Conservation (phyloP, 2,797 vertebrate genomes). For the Myripristis jacobus region DNA sequence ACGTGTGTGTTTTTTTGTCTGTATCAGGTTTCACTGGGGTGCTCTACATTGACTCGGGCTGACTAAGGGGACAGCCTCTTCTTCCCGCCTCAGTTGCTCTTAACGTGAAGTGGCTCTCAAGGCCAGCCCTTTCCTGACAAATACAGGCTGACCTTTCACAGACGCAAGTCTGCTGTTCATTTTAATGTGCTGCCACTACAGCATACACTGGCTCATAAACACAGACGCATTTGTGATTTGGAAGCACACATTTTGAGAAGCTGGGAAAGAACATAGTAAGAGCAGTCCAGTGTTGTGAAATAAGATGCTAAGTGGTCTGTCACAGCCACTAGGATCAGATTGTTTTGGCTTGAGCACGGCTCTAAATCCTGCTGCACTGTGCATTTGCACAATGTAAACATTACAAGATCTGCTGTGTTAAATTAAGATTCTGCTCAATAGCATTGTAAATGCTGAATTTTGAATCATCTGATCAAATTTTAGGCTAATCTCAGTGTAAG, state of each 20-base stretch:
- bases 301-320: conserved; percentile 32
- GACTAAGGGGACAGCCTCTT: conserved; percentile 3
- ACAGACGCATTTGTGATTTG: conserved; percentile 25
- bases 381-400: conserved; percentile 8
- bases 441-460: background rate
- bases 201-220: conserved; percentile 30
- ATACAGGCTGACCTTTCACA: background rate
- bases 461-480: background rate
- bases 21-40: conserved; percentile 10
- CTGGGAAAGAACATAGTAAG: conserved; percentile 28
- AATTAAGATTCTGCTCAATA: background rate
- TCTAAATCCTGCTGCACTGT: conserved; percentile 11
- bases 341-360: background rate
- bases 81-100: conserved; percentile 7
- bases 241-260: conserved; percentile 27
- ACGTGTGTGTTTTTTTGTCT: background rate
- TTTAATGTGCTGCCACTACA: conserved; percentile 17
- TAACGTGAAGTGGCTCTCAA: conserved; percentile 33
- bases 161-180: conserved; percentile 17
- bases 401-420: background rate
- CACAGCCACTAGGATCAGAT: conserved; percentile 24
- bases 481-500: background rate
- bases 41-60: background rate
- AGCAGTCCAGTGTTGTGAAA: conserved; percentile 31
- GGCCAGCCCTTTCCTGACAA: conserved; percentile 18